A percentile compares a stretch with the other conserved stretches of the same genome.
Conservation (phyloP, 2,888 invertebrate genomes). For the Drosophila recens region DNA sequence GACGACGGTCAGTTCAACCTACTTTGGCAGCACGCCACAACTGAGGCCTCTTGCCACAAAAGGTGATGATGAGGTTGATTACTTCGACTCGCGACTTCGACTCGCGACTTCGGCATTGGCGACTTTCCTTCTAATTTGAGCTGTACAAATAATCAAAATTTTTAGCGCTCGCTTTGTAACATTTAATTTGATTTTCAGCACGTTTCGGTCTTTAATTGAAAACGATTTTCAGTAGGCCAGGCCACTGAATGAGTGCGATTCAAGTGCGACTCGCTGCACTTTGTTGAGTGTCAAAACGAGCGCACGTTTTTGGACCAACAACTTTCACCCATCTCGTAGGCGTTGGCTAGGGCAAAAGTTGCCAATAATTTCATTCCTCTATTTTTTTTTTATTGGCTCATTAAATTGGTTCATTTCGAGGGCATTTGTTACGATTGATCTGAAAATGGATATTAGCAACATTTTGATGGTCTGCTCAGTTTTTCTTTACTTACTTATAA, state of each 20-base stretch:
- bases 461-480: background rate
- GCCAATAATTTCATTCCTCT: conserved; percentile 7
- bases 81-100: conserved; percentile 42
- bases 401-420: conserved; percentile 38
- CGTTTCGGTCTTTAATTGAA: conserved; percentile 71
- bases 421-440: background rate
- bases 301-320: conserved; percentile 63
- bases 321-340: conserved; percentile 73
- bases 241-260: conserved; percentile 33
- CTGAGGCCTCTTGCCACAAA: conserved; percentile 57
- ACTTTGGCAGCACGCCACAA: conserved; percentile 69
- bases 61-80: conserved; percentile 80
- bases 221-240: conserved; percentile 52
- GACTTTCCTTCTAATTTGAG: conserved; percentile 78
- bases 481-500: too few species aligned
- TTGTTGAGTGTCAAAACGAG: conserved; percentile 72
- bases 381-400: conserved; percentile 4
- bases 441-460: background rate
- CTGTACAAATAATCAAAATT: conserved; percentile 78
- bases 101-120: conserved; percentile 50
- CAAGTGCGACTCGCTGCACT: conserved; percentile 47
- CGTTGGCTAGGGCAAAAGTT: conserved; percentile 60
- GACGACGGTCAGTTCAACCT: conserved; percentile 61
- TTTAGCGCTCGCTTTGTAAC: conserved; percentile 61
- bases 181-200: conserved; percentile 80